Base-by-base conservation (phyloP, 2,797 vertebrate genomes). In the Phoxinus dragarum region DNA sequence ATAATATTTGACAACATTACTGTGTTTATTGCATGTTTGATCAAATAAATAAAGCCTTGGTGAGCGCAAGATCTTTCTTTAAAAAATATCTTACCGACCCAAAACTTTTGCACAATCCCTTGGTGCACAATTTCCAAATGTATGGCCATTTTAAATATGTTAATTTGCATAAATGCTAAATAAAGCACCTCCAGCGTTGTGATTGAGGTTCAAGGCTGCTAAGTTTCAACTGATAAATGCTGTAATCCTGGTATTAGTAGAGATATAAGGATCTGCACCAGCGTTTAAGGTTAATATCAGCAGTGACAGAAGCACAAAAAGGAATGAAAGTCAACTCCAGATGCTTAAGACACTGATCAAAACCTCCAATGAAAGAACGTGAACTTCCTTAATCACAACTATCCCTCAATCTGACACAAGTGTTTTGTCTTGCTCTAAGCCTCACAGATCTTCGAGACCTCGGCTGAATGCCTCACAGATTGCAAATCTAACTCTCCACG, bases 311-410 rank as follows among this genome's bases (percentile, higher is more conserved):
- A 86, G 86, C 56, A 86, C 52, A 74, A 81, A 86, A 74, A 81
- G 67, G 84, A 86, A 86, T 88, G 64, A 80, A 80, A 84, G 66
- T 83, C 40, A 52, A 82, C 86, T 56, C 71, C 79, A 54, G 83
- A 82, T 77, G 71, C 88, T 87, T 90, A 84, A 84, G 83, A 90
- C 84, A 87, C 68, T 82, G 89, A 89, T 88, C 85, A 89, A 88
- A 91, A 88, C 80, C 74, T 75, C 80, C 40, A 87, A 84, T 81
- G 86, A 91, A 87, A 81, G 84, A 77, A 86, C 77, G 86, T 84
- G 87, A 87, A 90, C 82, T 88, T 92, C 76, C 87, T 90, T 92
- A 92, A 93, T 94, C 91, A 82, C 80, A 90, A 91, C 90, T 87
- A 76, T 76, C 69, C 84, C 85, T 85, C 81, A 90, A 66, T 92